Conservation (phyloP, 2,888 invertebrate genomes). For the Opisthograptis luteolata region DNA sequence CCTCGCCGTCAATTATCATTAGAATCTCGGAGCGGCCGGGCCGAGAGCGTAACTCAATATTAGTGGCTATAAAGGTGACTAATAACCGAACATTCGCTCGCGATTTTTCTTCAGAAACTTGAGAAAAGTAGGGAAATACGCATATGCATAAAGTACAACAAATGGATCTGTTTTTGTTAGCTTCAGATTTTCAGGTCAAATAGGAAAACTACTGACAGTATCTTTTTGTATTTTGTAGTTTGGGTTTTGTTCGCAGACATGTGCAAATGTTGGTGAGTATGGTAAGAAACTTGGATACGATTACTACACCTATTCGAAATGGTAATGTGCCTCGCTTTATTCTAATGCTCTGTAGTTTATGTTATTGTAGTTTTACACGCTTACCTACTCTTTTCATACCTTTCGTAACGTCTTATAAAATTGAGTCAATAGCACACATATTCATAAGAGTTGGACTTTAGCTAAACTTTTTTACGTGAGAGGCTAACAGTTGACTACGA, state of each 20-base stretch:
- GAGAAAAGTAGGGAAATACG: constrained; percentile 57
- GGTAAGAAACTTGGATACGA: constrained; percentile 12
- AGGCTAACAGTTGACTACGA: no score
- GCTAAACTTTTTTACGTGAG: no score
- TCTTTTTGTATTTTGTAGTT: constrained; percentile 5
- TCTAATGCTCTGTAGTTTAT: no score
- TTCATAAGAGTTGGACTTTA: no score
- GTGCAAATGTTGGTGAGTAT: neutral
- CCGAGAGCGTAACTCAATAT: constrained; percentile 73
- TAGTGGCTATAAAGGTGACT: constrained; percentile 80
- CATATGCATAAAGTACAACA: constrained; percentile 42
- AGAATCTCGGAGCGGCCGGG: constrained; percentile 62
- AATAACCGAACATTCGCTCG: constrained; percentile 65
- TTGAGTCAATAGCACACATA: neutral
- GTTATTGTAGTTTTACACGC: constrained; percentile 17
- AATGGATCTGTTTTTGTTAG: constrained; percentile 39
- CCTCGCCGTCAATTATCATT: constrained; percentile 76
- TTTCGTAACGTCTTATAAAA: constrained; percentile 1
- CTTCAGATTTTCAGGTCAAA: constrained; percentile 20
- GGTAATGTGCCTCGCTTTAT: no score
- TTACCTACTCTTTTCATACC: neutral
- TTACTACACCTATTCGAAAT: neutral
- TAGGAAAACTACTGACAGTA: neutral
- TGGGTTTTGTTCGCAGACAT: constrained; percentile 1
- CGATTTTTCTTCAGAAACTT: constrained; percentile 52